Evolutionary conservation across 2,113 vertebrate species (phyloP).

Genomic region (Pipa parva): DNA sequence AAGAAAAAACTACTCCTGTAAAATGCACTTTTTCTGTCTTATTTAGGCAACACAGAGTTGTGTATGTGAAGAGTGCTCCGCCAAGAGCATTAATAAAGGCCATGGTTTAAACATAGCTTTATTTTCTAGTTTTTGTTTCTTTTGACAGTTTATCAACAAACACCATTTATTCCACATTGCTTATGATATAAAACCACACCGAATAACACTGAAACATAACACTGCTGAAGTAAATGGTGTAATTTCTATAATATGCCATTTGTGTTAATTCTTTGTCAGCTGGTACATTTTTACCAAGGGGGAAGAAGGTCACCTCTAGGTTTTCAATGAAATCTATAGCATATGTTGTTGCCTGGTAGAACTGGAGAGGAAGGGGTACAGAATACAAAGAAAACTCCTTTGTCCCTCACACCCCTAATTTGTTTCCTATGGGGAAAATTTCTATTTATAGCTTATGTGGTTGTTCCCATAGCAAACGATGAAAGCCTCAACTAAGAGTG

Average conservation of each 20-base stretch:
- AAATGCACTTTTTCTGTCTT: slow-evolving; percentile 75
- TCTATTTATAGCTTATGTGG: no score
- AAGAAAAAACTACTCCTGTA: slow-evolving; percentile 78
- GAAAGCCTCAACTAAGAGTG: no score
- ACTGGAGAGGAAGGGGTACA: no score
- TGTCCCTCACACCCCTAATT: no score
- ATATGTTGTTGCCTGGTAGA: no score
- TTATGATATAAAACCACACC: not conserved
- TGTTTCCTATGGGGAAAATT: no score
- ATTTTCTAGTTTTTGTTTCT: slow-evolving; percentile 48
- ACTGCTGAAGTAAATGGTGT: not conserved
- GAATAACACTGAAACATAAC: not conserved
- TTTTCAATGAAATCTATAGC: no score
- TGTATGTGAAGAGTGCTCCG: slow-evolving; percentile 74
- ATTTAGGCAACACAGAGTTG: slow-evolving; percentile 80
- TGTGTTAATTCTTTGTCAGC: not conserved
- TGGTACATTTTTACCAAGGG: no score
- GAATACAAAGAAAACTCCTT: no score
- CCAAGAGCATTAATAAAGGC: slow-evolving; percentile 88
- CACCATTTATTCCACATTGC: not conserved
- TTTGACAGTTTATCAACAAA: not conserved
- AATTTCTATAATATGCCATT: not conserved
- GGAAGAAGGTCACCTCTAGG: no score
- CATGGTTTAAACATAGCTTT: slow-evolving; percentile 80
- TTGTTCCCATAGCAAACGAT: no score